phyloP scores from a whole-genome alignment of 2,888 invertebrate species.

The Aphrophora alni region DNA sequence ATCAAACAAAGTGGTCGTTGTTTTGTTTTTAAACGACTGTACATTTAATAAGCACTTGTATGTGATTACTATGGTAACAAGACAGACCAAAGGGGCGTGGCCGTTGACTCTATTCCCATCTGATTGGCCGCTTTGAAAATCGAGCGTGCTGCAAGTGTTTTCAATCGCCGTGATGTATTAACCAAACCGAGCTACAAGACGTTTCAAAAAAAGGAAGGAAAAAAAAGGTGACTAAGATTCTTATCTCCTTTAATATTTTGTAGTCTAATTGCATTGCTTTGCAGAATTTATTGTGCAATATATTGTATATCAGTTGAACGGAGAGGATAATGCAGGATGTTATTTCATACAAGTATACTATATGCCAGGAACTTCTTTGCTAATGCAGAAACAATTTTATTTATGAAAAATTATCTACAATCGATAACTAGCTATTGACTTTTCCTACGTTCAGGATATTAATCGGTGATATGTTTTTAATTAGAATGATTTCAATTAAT shows the following conservation, averaged over 20 bases:
- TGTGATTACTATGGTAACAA: constrained; percentile 37
- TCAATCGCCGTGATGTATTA: constrained; percentile 34
- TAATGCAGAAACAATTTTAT: not conserved
- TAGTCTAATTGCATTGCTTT: constrained; percentile 35
- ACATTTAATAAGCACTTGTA: constrained; percentile 35
- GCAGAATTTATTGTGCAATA: constrained; percentile 26
- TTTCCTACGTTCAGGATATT: not conserved
- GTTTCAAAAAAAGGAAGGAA: not conserved
- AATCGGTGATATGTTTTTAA: not conserved
- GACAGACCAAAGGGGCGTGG: constrained; percentile 25
- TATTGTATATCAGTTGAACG: constrained; percentile 9
- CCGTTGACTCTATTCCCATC: constrained; percentile 39
- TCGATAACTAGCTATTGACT: not conserved
- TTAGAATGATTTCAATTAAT: no score
- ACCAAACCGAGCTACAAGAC: constrained; percentile 31
- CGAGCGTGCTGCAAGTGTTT: constrained; percentile 38
- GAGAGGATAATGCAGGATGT: not conserved
- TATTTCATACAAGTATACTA: not conserved
- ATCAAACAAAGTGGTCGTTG: constrained; percentile 24
- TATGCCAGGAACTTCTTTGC: not conserved
- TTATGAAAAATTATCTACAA: not conserved
- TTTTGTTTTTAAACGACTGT: constrained; percentile 24
- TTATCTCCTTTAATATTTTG: constrained; percentile 31
- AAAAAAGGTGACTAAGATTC: constrained; percentile 32
- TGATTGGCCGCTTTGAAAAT: constrained; percentile 35